Evolutionary conservation across 2,797 vertebrate genomes (phyloP), one percentile per base, ranked within the genome.

Genomic region (Neosilurus mollespiculum): DNA sequence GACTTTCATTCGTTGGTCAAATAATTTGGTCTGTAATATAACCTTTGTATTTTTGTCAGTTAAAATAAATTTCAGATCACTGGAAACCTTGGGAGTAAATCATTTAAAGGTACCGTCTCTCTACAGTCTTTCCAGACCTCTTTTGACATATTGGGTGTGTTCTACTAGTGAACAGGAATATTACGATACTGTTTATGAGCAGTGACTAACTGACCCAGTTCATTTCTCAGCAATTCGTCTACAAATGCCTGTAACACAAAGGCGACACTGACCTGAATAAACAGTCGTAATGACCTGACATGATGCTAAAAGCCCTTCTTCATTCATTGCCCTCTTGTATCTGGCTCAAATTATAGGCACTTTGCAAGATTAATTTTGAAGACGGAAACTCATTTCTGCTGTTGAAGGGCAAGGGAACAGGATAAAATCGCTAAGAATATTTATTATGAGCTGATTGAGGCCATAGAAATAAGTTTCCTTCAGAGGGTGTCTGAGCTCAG

Each of bases 231-330:
- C 1, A 72, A 54, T 24, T 26, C 8, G 22, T 75, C 30, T 58
- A 34, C 26, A 58, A 34, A 58, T 22, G 24, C 14, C 2, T 9
- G 49, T 53, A 72, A 54, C 51, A 18, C 69, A 51, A 22, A 30
- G 16, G 26, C 10, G 9, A 20, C 9, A 22, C 16, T 34, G 26
- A 22, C 18, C 14, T 62, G 37, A 53, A 14, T 20, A 78, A 64
- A 64, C 5, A 78, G 37, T 64, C 59, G 64, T 14, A 37, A 8
- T 37, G 59, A 64, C 59, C 59, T 78, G n/a, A 64, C 77, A 78
- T 78, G 22, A 9, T 65, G 8, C 30, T 30, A 54, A 54, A 26
- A 54, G 14, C 9, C 30, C 9, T 26, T 78, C 65, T 78, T 14
- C 77, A 30, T 51, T 78, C 37, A 62, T 64, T 51, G 8, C 3